Evolutionary conservation across 2,113 vertebrate genomes (phyloP), one percentile per base, ranked within the genome.

Genomic region (Odocoileus hemionus): DNA sequence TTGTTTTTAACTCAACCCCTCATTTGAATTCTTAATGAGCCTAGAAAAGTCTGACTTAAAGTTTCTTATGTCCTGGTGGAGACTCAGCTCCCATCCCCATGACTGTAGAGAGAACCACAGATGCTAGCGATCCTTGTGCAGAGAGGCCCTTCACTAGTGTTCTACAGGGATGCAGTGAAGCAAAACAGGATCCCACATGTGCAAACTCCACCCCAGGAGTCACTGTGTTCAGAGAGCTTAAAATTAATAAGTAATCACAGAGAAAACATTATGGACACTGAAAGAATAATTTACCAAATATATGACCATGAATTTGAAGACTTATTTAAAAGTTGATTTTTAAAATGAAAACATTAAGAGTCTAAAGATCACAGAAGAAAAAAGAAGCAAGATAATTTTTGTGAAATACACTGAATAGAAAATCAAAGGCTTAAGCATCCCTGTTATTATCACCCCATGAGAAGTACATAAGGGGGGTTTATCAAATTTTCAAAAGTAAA

Each of bases 151-250:
- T 21, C 8, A 7, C 16, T 9, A 15, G 39, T 23, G 4, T 2
- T 57, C 4, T 4, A 1, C 16, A 10, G 4, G 6, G 9, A 2
- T 4, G 25, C 11, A 23, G 21, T 14, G 30, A 30, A 74, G 30
- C 28, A 45, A 28, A 26, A 28, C 23, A 45, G 23, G 14, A 57
- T 6, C 57, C 92, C 3, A 19, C 4, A 2, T 7, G 12, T 9
- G 9, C 11, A 15, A 14, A 28, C 28, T 8, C 23, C 6, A 19
- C 0, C 6, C 64, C 12, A 67, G 54, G 45, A 76, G 83, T 50
- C 67, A 25, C 28, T 43, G 5, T 10, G 21, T 36, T 5, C 33
- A 33, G 43, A 6, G 23, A 39, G 43, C 16, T 52, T 58, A 30
- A 30, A 60, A 19, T 10, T 58, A 58, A 54, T 23, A 23, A 52